These are phyloP conservation scores for Sinhomidia bicolor DNA, from an alignment of 2,888 invertebrate genomes.

Conservation along the genomic window DNA sequence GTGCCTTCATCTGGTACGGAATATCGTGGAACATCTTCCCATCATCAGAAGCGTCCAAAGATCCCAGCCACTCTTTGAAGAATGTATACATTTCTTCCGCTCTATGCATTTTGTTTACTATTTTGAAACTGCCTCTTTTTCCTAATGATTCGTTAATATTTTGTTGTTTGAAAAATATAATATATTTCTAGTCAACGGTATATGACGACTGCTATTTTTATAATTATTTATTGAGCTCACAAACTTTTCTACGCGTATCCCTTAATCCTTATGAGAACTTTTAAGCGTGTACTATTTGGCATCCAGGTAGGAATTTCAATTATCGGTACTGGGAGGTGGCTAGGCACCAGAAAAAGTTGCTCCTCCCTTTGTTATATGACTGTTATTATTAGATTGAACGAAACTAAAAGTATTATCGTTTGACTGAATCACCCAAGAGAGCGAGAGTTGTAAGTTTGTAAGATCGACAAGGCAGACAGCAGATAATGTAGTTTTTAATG, in stretches of 20 bases:
- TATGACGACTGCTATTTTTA: not conserved
- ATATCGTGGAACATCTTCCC: slow-evolving; percentile 77
- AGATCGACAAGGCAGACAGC: not conserved
- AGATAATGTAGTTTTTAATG: not conserved
- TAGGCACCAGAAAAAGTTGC: not conserved
- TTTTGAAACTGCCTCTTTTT: not conserved
- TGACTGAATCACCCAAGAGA: not conserved
- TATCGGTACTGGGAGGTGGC: not conserved
- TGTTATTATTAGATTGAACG: no score
- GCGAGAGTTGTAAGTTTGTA: no score
- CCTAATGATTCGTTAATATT: not conserved
- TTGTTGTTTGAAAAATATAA: not conserved
- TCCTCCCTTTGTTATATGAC: no score
- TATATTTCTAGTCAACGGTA: not conserved
- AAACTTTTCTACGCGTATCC: not conserved
- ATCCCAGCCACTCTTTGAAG: slow-evolving; percentile 77
- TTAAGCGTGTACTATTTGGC: not conserved
- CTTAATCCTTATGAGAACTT: not conserved
- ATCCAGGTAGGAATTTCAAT: not conserved
- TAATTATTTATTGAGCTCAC: not conserved
- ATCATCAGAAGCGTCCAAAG: slow-evolving; percentile 73
- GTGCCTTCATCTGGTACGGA: slow-evolving; percentile 79
- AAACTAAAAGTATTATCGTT: no score
- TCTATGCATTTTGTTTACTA: slow-evolving; percentile 71
- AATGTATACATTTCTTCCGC: slow-evolving; percentile 78